Evolutionary conservation across 2,113 vertebrate species (phyloP).

Genomic region (Petromus typicus): DNA sequence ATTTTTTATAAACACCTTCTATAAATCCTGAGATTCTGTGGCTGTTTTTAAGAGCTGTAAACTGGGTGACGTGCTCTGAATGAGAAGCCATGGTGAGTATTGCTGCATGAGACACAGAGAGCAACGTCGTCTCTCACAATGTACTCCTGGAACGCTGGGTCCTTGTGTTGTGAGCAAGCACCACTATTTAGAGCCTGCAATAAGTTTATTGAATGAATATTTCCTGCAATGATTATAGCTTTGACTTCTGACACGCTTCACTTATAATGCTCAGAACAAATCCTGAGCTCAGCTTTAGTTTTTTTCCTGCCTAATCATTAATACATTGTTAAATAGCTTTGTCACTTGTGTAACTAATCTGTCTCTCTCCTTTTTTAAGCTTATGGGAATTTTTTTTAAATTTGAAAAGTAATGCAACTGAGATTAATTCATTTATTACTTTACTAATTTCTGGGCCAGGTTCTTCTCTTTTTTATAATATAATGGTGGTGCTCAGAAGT

Average conservation of each 20-base stretch:
- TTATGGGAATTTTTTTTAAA: neutral
- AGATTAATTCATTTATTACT: slow-evolving; percentile 27
- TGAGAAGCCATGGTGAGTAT: neutral
- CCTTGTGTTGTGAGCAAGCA: neutral
- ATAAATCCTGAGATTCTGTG: slow-evolving; percentile 35
- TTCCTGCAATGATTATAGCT: slow-evolving; percentile 21
- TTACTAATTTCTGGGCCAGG: neutral
- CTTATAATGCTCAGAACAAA: slow-evolving; percentile 49
- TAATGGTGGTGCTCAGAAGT: neutral
- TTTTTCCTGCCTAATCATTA: neutral
- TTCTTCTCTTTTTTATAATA: neutral
- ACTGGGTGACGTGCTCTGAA: neutral
- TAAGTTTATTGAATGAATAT: slow-evolving; percentile 18
- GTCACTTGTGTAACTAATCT: slow-evolving; percentile 16
- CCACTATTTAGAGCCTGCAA: neutral
- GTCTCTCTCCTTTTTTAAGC: neutral
- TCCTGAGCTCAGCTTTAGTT: neutral
- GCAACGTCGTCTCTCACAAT: neutral
- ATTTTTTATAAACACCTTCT: neutral
- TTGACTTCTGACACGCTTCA: neutral
- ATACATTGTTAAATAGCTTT: slow-evolving; percentile 5
- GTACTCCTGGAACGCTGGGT: neutral
- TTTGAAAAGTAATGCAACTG: slow-evolving; percentile 43
- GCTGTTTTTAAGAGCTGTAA: neutral
- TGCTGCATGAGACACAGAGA: neutral